These are phyloP conservation scores for Salticus scenicus DNA, from an alignment of 2,888 invertebrate species.

Conservation along the genomic window DNA sequence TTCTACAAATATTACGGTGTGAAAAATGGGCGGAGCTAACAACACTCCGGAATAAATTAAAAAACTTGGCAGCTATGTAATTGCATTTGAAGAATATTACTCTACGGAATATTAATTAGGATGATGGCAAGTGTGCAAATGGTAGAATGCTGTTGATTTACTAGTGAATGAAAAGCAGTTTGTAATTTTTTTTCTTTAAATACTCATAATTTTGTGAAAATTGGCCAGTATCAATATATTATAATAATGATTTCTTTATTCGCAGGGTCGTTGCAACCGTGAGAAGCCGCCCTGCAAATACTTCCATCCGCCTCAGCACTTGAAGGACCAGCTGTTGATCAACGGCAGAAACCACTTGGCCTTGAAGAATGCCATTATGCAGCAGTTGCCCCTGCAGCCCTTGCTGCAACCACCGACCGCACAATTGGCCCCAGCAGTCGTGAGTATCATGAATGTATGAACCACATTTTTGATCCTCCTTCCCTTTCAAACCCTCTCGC, in stretches of 20 bases:
- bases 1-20: no score
- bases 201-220: no score
- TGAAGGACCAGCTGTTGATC: conserved; percentile 99
- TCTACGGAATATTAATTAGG: no score
- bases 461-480: conserved; percentile 32
- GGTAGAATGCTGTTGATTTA: no score
- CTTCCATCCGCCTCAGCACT: conserved; percentile 99
- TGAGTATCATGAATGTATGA: conserved; percentile 79
- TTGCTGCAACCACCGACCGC: conserved; percentile 87
- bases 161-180: no score
- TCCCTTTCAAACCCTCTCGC: conserved; percentile 13
- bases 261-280: conserved; percentile 99
- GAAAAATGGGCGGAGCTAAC: no score
- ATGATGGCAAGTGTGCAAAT: no score
- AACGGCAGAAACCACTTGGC: conserved; percentile 99
- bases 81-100: no score
- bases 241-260: conserved; percentile 73
- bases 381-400: conserved; percentile 95
- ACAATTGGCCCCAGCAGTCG: conserved; percentile 91
- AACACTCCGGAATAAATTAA: no score
- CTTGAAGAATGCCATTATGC: conserved; percentile 97
- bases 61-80: no score
- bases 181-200: no score
- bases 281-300: conserved; percentile 99
- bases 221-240: no score